phyloP scores from a whole-genome alignment of 2,113 vertebrate species.

The Halcyon senegalensis region DNA sequence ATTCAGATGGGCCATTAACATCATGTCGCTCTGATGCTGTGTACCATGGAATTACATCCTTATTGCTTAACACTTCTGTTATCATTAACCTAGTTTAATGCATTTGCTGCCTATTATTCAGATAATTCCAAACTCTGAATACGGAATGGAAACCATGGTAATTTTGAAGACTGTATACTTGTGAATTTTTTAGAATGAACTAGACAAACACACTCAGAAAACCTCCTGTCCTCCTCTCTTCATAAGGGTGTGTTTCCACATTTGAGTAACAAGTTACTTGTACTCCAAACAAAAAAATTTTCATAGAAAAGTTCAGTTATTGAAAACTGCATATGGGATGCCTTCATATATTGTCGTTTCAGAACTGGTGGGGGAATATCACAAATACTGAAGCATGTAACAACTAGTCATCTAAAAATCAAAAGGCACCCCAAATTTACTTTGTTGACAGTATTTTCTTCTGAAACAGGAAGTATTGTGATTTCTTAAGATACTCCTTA shows the following conservation, averaged over 20 bases:
- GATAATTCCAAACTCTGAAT: not conserved
- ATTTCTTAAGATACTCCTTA: not conserved
- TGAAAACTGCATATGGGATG: not conserved
- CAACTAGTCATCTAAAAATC: not conserved
- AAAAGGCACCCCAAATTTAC: conserved; percentile 23
- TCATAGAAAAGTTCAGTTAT: not conserved
- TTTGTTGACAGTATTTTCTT: not conserved
- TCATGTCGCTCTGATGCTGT: not conserved
- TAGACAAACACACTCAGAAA: not conserved
- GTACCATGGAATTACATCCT: not conserved
- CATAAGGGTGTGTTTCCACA: not conserved
- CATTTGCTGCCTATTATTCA: not conserved
- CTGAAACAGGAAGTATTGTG: not conserved
- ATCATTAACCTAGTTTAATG: not conserved
- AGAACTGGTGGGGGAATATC: not conserved
- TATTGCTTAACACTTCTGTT: not conserved
- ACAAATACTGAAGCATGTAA: not conserved
- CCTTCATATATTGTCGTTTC: not conserved
- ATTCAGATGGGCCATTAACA: not conserved
- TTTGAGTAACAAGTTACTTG: not conserved
- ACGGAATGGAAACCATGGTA: not conserved
- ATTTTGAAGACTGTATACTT: not conserved
- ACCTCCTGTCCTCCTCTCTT: not conserved
- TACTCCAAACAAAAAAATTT: not conserved
- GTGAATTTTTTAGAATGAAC: not conserved